Conservation (phyloP, 2,797 vertebrate species). For the Amblyraja radiata region DNA sequence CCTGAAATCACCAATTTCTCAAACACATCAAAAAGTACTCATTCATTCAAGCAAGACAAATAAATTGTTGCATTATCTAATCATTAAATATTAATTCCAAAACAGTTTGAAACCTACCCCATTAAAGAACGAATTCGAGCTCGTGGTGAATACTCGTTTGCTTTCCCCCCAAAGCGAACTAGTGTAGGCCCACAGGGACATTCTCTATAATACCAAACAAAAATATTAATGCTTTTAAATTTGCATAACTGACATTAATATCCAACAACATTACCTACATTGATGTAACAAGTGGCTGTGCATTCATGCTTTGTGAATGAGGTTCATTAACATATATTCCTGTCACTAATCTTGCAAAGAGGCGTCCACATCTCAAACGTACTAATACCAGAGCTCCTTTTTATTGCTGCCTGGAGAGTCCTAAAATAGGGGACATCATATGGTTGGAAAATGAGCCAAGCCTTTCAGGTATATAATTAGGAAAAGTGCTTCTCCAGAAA, state of each 20-base stretch:
- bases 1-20: not conserved
- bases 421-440: too few relatives aligned
- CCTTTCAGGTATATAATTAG: too few relatives aligned
- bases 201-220: constrained; percentile 60
- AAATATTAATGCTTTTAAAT: not conserved
- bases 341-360: too few relatives aligned
- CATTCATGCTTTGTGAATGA: not conserved
- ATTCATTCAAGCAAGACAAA: not conserved
- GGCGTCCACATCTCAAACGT: too few relatives aligned
- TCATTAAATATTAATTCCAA: not conserved
- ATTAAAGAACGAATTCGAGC: constrained; percentile 88
- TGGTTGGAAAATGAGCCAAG: too few relatives aligned
- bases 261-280: not conserved
- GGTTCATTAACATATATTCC: not conserved
- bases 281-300: not conserved
- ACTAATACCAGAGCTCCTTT: too few relatives aligned
- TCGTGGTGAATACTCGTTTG: constrained; percentile 82
- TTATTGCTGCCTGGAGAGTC: too few relatives aligned
- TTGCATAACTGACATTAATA: not conserved
- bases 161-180: constrained; percentile 87
- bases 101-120: constrained; percentile 73
- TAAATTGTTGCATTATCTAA: not conserved
- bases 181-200: constrained; percentile 86
- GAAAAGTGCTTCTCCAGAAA: too few relatives aligned
- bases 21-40: not conserved